Base-by-base conservation (phyloP, 2,113 vertebrate species). In the Gracilinanus agilis region DNA sequence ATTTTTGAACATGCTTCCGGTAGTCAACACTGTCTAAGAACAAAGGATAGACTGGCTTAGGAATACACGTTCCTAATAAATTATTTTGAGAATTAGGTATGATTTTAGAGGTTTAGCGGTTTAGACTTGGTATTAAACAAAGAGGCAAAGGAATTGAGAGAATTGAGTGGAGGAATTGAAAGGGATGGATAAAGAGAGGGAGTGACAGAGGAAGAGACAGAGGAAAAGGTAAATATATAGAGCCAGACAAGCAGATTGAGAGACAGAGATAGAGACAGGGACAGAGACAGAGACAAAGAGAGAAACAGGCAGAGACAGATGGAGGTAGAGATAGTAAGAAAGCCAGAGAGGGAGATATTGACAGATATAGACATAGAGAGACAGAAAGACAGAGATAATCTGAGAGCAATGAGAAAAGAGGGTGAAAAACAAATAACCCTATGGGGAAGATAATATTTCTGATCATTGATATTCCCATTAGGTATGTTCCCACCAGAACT, bases 401-500 rank as follows among this genome's bases (percentile, higher is more conserved):
- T 49, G 12, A n/a, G 34, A 93, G 56, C 93, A 54, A 90, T 12
- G 40, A 95, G 13, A 12, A 75, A 61, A 55, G 9, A 16, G 24
- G 9, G 90, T 9, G 90, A 27, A 75, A 83, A n/a, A 40, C 40
- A 56, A 90, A 61, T 54, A 90, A n/a, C 67, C 27, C 67, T 83
- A 83, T 40, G 67, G 67, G 67, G 16, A 83, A 83, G 67, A 40
- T 40, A 19, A 40, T 16, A 83, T 83, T 83, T 83, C 67, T 83
- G 67, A 83, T 54, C 88, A 75, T 16, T 83, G 44, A 75, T 53
- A 90, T 5, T 29, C 67, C 16, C 90, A 23, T 92, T 92, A 89
- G 56, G 54, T 55, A 93, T 90, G 88, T 95, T 96, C 92, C 94
- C 75, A 56, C 44, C 55, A 88, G 92, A 94, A 94, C 53, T 96